Evolutionary conservation across 2,888 invertebrate genomes (phyloP), one percentile per base, ranked within the genome.

Genomic region (Trachelus iudaicus): DNA sequence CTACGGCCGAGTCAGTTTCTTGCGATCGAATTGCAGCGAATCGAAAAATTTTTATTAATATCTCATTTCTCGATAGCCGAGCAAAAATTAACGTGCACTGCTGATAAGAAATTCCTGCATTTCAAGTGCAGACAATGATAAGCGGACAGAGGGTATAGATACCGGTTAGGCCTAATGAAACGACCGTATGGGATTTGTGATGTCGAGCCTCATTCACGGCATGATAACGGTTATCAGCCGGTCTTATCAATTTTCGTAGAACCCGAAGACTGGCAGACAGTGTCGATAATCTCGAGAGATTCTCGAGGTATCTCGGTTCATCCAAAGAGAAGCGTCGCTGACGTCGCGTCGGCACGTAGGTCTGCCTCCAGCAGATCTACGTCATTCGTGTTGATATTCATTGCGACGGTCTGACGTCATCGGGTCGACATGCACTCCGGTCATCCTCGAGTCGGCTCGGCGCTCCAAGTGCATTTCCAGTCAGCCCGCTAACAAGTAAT

Each of bases 401-500:
- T 40, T 37, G 13, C 15, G 15, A 1, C 40, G 15, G 40, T 40
- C 40, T 40, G 40, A 40, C 40, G 40, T 13, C 40, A 56, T 9
- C 23, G 9, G 15, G 23, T 23, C 9, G 56, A 9, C 56, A 56
- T 56, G 56, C 56, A 56, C 6, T 56, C 15, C 9, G 23, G 56
- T 23, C 56, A 56, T 56, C 9, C 37, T 37, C 15, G 4, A 30
- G 23, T 33, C 30, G 1, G 23, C 68, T 73, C 73, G 73, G 74
- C 73, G 69, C 73, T 76, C 69, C 75, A 77, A 68, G 33, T 34
- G 68, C 76, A 71, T 34, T 37, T 35, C 30, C 34, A n/a, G 23
- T 34, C 34, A 56, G 56, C 23, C 81, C 77, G 78, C 81, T 83
- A 83, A 85, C 84, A 84, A 85, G 85, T 82, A 79, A 85, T 82